phyloP scores from a whole-genome alignment of 2,113 vertebrate species.

The Hoplias malabaricus region DNA sequence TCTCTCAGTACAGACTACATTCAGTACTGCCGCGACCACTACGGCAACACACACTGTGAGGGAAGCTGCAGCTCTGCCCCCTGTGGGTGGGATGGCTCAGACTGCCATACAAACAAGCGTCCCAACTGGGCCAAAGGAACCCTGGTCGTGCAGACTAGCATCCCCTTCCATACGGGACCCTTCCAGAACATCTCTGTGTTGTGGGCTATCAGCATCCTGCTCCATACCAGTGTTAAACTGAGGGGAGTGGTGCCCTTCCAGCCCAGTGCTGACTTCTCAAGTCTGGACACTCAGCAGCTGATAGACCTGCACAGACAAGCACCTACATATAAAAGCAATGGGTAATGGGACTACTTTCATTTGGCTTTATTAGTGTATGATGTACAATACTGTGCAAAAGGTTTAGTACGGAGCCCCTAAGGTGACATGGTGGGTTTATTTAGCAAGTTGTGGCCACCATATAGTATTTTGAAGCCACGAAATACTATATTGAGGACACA shows the following conservation, averaged over 20 bases:
- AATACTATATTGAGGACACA: too few species aligned
- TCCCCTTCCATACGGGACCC: constrained; percentile 59
- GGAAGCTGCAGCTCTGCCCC: constrained; percentile 76
- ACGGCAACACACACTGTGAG: constrained; percentile 81
- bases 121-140: constrained; percentile 70
- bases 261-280: constrained; percentile 54
- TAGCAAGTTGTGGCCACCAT: too few species aligned
- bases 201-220: constrained; percentile 75
- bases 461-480: too few species aligned
- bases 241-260: constrained; percentile 61
- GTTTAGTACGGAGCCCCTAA: too few species aligned
- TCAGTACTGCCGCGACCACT: constrained; percentile 81
- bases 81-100: constrained; percentile 89
- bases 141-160: constrained; percentile 69
- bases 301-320: constrained; percentile 55
- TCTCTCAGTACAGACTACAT: constrained; percentile 75
- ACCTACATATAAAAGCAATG: constrained; percentile 54
- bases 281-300: constrained; percentile 61
- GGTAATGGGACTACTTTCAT: constrained; percentile 53
- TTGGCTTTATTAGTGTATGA: background rate
- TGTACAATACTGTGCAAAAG: too few species aligned
- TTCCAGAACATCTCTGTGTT: constrained; percentile 69
- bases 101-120: constrained; percentile 70
- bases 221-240: constrained; percentile 76
- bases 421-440: too few species aligned